Percentiles rank a stretch among this genome's conserved stretches.
These are phyloP conservation scores for Scelioninae gen. 2 DNA, from an alignment of 2,888 invertebrate species.

Conservation along the genomic window DNA sequence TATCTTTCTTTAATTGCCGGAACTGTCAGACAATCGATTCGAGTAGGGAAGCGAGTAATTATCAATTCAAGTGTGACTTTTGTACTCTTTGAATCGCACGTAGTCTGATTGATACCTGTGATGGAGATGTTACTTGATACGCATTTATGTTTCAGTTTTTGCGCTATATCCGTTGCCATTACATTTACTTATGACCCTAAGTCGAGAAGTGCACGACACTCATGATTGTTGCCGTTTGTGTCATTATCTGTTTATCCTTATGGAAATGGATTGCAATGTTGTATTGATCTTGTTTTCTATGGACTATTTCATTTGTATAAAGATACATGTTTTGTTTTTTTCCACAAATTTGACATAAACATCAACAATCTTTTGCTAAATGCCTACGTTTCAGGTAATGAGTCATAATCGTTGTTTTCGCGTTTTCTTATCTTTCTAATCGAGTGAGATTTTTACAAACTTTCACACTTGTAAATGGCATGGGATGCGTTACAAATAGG, in stretches of 20 bases:
- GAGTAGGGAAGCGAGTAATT: not conserved
- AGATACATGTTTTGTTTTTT: conserved; percentile 19
- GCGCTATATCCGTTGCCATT: not conserved
- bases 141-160: not conserved
- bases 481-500: conserved; percentile 4
- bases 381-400: conserved; percentile 6
- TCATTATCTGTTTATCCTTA: not conserved
- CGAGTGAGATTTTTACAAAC: not conserved
- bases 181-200: conserved; percentile 2
- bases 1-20: conserved; percentile 19
- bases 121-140: not conserved
- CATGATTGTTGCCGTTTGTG: conserved; percentile 3
- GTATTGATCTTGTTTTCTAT: no score
- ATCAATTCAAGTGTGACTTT: not conserved
- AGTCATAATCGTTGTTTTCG: conserved; percentile 5
- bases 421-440: not conserved
- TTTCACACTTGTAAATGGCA: conserved; percentile 5
- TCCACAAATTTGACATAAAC: conserved; percentile 26
- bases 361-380: conserved; percentile 15
- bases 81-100: not conserved
- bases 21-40: conserved; percentile 14
- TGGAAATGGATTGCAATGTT: no score
- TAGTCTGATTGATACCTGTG: conserved; percentile 3
- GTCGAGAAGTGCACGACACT: conserved; percentile 15
- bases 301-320: not conserved